phyloP scores from a whole-genome alignment of 1,140 invertebrate species.

The Drosophila insularis region DNA sequence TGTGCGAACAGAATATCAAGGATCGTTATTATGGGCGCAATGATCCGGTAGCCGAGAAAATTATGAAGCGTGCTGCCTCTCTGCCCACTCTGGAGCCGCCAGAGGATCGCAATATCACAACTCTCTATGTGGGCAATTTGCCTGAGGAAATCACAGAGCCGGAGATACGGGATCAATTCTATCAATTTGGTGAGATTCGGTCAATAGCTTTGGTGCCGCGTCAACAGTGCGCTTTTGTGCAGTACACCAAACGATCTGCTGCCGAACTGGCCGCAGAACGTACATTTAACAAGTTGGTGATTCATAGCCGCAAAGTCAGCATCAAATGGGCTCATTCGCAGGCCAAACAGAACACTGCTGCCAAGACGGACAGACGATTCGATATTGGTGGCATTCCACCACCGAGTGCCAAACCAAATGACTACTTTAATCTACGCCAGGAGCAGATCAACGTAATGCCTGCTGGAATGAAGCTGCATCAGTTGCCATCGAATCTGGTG shows the following conservation, averaged over 20 bases:
- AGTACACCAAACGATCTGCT: slow-evolving; percentile 94
- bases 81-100: slow-evolving; percentile 97
- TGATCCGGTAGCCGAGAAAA: slow-evolving; percentile 99
- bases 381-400: slow-evolving; percentile 95
- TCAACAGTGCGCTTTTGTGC: slow-evolving; percentile 99
- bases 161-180: slow-evolving; percentile 91
- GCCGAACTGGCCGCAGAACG: slow-evolving; percentile 97
- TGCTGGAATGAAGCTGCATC: slow-evolving; percentile 82
- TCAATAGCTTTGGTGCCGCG: slow-evolving; percentile 94
- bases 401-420: slow-evolving; percentile 84
- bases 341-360: slow-evolving; percentile 85
- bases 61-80: slow-evolving; percentile 95
- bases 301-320: slow-evolving; percentile 92
- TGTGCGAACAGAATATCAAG: slow-evolving; percentile 99
- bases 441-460: slow-evolving; percentile 84
- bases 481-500: slow-evolving; percentile 84
- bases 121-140: slow-evolving; percentile 97
- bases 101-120: slow-evolving; percentile 98
- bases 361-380: slow-evolving; percentile 81
- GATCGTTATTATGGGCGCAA: slow-evolving; percentile 99
- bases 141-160: slow-evolving; percentile 95
- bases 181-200: slow-evolving; percentile 99
- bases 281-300: slow-evolving; percentile 97
- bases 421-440: slow-evolving; percentile 91
- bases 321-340: slow-evolving; percentile 99